Evolutionary conservation across 2,113 vertebrate species (phyloP).

Genomic region (Ptilorrhoa leucosticta): DNA sequence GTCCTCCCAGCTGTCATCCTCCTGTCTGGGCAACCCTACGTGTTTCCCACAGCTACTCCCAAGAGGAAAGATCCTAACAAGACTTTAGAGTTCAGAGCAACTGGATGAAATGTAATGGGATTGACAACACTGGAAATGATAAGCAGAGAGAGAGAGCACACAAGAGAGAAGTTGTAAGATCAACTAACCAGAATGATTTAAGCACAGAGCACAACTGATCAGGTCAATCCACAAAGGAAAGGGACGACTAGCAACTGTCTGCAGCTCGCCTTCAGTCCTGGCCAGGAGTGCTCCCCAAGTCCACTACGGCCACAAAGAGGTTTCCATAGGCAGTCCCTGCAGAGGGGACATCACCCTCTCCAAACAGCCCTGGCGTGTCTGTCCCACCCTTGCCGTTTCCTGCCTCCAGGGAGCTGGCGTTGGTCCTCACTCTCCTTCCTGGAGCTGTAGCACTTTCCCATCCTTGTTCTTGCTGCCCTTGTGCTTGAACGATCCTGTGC

Average conservation of each 20-base stretch:
- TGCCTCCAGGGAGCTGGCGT: conserved; percentile 35
- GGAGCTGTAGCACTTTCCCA: conserved; percentile 45
- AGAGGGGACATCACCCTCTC: not conserved
- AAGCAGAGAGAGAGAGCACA: not conserved
- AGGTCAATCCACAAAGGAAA: conserved; percentile 55
- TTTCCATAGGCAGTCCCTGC: conserved; percentile 37
- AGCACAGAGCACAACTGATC: conserved; percentile 53
- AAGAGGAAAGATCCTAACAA: conserved; percentile 27
- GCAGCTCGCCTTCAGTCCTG: conserved; percentile 31
- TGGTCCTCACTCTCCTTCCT: conserved; percentile 44
- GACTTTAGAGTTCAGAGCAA: conserved; percentile 63
- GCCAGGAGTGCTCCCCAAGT: conserved; percentile 13
- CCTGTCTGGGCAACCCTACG: not conserved
- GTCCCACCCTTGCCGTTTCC: conserved; percentile 16
- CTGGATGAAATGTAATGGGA: conserved; percentile 78
- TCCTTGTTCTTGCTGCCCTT: conserved; percentile 54
- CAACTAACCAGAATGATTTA: conserved; percentile 65
- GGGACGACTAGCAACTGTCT: conserved; percentile 31
- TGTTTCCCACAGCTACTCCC: conserved; percentile 8
- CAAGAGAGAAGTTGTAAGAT: conserved; percentile 5
- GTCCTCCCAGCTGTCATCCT: not conserved
- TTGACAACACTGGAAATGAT: conserved; percentile 53
- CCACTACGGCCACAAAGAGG: not conserved
- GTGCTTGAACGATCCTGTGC: conserved; percentile 67
- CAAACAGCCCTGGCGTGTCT: not conserved